These are phyloP conservation scores for Penaeus monodon DNA, from an alignment of 2,888 invertebrate genomes.

Conservation along the genomic window DNA sequence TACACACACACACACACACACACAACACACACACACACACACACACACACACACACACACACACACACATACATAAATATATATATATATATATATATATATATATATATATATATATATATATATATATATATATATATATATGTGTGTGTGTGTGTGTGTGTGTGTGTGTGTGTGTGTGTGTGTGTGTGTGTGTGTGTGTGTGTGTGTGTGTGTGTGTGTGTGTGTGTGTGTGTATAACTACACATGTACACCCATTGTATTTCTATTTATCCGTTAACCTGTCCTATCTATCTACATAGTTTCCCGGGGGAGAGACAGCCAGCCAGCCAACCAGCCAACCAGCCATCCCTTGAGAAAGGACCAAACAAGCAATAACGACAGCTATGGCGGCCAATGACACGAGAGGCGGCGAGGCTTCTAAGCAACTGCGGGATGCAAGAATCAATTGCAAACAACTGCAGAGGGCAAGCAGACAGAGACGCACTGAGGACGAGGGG, in stretches of 20 bases:
- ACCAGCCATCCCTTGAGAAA: no score
- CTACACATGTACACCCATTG: background rate
- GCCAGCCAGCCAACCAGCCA: no score
- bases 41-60: no score
- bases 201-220: constrained; percentile 10
- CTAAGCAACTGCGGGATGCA: background rate
- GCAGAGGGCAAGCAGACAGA: background rate
- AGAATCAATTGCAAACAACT: background rate
- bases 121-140: constrained; percentile 9
- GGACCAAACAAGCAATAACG: no score
- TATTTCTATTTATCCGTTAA: background rate
- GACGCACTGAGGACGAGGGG: background rate
- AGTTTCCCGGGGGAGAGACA: background rate
- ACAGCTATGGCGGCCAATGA: no score
- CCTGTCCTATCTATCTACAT: background rate
- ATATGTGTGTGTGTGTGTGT: background rate
- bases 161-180: background rate
- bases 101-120: constrained; percentile 11
- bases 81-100: constrained; percentile 31
- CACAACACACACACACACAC: no score
- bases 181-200: constrained; percentile 9
- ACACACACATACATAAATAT: no score
- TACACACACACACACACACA: no score
- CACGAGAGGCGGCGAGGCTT: background rate
- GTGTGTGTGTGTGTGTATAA: background rate